phyloP scores from a whole-genome alignment of 2,113 vertebrate species.

The Oreochromis spilurus region DNA sequence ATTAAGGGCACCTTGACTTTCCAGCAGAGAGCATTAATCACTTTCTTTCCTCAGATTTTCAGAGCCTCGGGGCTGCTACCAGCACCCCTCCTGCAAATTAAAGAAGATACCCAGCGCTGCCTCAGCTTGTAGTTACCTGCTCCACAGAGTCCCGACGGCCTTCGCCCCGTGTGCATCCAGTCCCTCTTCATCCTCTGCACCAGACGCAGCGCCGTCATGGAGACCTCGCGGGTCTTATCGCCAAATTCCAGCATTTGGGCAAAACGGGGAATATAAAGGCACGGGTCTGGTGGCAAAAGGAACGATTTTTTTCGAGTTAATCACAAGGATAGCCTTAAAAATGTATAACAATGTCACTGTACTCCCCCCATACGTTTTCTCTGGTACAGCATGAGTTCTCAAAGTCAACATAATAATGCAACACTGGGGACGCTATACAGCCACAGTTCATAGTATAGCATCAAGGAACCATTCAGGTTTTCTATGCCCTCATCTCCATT shows the following conservation, averaged over 20 bases:
- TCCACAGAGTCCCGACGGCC: conserved; percentile 93
- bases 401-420: not conserved
- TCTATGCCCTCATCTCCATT: not conserved
- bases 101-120: not conserved
- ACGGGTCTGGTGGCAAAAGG: conserved; percentile 77
- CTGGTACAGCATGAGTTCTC: not conserved
- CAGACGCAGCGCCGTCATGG: conserved; percentile 91
- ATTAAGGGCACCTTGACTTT: not conserved
- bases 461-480: not conserved
- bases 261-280: conserved; percentile 96
- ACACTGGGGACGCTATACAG: not conserved
- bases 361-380: not conserved
- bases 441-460: not conserved
- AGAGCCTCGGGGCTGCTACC: not conserved
- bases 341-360: not conserved
- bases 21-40: not conserved
- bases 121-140: conserved; percentile 75
- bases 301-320: not conserved
- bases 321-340: not conserved
- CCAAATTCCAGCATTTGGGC: conserved; percentile 95
- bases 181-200: conserved; percentile 97
- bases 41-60: not conserved
- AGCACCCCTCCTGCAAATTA: not conserved
- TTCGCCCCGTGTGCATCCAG: conserved; percentile 97
- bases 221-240: conserved; percentile 96